Conservation (phyloP, 2,797 vertebrate genomes). For the Florisuga fusca region DNA sequence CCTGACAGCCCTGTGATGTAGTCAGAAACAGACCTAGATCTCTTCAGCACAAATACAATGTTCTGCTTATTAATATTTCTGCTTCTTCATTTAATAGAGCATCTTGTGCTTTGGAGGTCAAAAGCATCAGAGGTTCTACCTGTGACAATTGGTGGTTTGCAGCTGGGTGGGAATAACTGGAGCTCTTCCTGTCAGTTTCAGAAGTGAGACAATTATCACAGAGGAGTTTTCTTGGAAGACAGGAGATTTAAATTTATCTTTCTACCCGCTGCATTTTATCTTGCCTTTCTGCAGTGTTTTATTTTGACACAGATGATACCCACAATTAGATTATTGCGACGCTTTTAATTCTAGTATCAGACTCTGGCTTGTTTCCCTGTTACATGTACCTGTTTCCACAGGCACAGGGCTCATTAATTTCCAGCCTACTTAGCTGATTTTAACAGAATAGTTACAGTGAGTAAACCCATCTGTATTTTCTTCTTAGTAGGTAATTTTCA, state of each 20-base stretch:
- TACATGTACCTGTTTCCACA: neutral
- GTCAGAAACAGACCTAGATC: neutral
- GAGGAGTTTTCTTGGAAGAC: neutral
- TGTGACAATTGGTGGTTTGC: neutral
- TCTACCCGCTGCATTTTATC: neutral
- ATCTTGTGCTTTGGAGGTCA: neutral
- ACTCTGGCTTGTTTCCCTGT: neutral
- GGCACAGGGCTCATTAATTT: neutral
- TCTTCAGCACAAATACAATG: neutral
- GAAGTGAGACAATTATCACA: neutral
- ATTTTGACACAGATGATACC: neutral
- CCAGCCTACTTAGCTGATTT: neutral
- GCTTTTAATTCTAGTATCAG: neutral
- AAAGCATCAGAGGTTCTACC: neutral
- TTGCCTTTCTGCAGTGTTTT: neutral
- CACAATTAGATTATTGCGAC: neutral
- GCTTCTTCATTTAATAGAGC: neutral
- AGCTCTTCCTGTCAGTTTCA: neutral
- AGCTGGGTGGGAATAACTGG: neutral
- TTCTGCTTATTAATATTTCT: neutral
- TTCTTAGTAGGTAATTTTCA: slow-evolving; percentile 32
- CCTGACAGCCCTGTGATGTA: neutral
- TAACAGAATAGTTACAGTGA: neutral
- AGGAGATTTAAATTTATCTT: neutral
- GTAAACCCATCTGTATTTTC: slow-evolving; percentile 28